Percentiles rank a stretch among this genome's conserved stretches.
These are phyloP conservation scores for Muschampia staudingeri DNA, from an alignment of 2,888 invertebrate genomes.

Conservation along the genomic window DNA sequence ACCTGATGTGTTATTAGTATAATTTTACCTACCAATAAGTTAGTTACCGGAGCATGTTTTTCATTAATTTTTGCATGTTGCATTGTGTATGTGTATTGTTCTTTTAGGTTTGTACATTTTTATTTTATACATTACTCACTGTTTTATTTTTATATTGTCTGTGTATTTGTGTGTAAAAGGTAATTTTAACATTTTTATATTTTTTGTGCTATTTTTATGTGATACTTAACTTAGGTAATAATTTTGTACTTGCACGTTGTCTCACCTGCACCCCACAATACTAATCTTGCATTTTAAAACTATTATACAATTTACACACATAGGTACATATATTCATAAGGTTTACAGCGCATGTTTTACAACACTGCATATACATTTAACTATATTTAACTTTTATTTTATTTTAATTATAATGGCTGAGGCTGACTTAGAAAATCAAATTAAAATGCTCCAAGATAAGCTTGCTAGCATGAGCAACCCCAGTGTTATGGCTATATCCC, in stretches of 20 bases:
- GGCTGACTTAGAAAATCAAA: not conserved
- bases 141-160: not conserved
- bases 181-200: not conserved
- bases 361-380: not conserved
- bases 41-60: too few relatives aligned
- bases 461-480: not conserved
- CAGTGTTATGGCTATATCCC: not conserved
- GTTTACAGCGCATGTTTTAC: too few relatives aligned
- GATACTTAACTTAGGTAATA: not conserved
- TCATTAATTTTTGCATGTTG: too few relatives aligned
- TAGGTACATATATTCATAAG: too few relatives aligned
- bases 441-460: not conserved
- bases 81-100: too few relatives aligned
- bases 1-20: too few relatives aligned
- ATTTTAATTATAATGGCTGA: not conserved
- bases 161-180: too few relatives aligned
- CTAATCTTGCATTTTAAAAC: not conserved
- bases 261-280: not conserved
- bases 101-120: too few relatives aligned
- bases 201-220: not conserved
- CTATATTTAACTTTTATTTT: not conserved
- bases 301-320: too few relatives aligned
- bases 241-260: not conserved
- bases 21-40: too few relatives aligned
- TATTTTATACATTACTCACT: too few relatives aligned